Evolutionary conservation across 37 sponge, comb jelly and placozoan species (phyloP), one percentile per base, ranked within the genome.

Genomic region (Spongia lamella): DNA sequence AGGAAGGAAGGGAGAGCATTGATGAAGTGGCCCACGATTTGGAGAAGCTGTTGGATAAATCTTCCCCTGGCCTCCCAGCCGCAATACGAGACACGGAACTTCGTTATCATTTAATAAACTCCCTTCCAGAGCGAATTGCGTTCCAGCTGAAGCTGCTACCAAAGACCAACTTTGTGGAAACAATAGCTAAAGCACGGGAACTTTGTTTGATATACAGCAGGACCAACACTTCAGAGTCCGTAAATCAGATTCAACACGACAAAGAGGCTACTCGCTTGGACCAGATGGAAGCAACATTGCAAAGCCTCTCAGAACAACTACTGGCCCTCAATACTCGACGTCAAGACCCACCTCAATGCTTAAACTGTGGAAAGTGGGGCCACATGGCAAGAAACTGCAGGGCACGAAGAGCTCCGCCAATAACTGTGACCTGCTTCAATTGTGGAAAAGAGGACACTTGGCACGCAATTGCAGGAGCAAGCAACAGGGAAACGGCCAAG

Each of bases 131-230:
- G n/a, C n/a, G 32, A 35, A 63, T 63, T 2, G 4, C 33, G 34
- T 63, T 63, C 64, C 64, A 63, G 64, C 29, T 63, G 26, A 63
- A 63, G 7, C 64, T 63, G 25, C 32, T 63, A 9, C 64, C 64
- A 20, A 63, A 63, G 33, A 31, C 5, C 5, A 9, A 2, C 32
- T 63, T 34, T 7, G 7, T 9, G 34, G 34, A 63, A 24, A 63
- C 64, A 3, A 30, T 63, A 30, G 7, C 64, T 5, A 63, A 63
- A 7, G 64, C 64, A 63, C 2, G 64, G 32, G 64, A 63, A 63
- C 64, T 63, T 24, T 35, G 7, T 31, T 9, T 63, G 33, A 63
- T 11, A 31, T 63, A 9, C 7, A 31, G 32, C n/a, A 2, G 32
- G n/a, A n/a, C n/a, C n/a, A n/a, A n/a, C n/a, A 20, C 29, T 5